Base-by-base conservation (phyloP, 2,888 invertebrate genomes). In the Dynastes tityus region DNA sequence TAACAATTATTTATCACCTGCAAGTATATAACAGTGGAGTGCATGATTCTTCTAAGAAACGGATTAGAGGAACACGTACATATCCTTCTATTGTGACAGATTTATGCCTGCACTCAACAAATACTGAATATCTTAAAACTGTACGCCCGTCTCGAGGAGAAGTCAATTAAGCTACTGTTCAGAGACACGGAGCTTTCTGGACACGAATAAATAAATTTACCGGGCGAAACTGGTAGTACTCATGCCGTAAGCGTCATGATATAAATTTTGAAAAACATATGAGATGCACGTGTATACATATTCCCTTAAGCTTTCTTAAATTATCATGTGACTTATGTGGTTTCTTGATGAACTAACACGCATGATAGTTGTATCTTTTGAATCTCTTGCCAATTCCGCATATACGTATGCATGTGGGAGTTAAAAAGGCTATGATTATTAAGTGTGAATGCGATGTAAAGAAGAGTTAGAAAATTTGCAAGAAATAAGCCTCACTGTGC, bases 151-250 rank as follows among this genome's bases (percentile, higher is more conserved):
- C 45, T 13, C 22, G 45, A 67, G 55, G 13, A 55, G 55, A 27
- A 53, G 71, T 55, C 71, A 77, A 77, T 77, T 77, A 77, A 63
- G 77, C 77, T 77, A 77, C 77, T 63, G 77, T 49, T 51, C 32
- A 51, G 37, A 70, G 63, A 77, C 51, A 77, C 29, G 55, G 16
- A 55, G 32, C 55, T 71, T 55, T 67, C 13, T 9, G 16, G 40
- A 32, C 55, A 37, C n/a, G 71, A 53, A 71, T 53, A 71, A 53
- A 71, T 71, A 71, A 71, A 37, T 55, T 37, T 37, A 55, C 32
- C 49, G 13, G 27, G 11, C n/a, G 37, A 37, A 71, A 55, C 71
- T 55, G 37, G 71, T 71, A 71, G 71, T 71, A n/a, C 9, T 29
- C 55, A 55, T 32, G 71, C 71, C 22, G 32, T 55, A 32, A 37